Evolutionary conservation across 2,113 vertebrate species (phyloP).

Genomic region (Chionis minor): DNA sequence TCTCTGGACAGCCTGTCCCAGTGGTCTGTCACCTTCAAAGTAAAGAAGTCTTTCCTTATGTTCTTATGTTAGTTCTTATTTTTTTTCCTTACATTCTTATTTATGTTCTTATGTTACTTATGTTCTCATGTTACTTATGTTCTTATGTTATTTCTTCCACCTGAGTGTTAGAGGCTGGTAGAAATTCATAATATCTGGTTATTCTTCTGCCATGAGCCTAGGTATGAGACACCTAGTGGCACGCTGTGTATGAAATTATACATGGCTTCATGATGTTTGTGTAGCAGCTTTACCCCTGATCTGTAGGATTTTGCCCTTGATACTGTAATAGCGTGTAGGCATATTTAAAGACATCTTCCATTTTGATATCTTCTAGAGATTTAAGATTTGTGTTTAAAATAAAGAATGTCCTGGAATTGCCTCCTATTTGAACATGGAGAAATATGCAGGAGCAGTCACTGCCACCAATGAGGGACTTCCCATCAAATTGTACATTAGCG

Average conservation of each 20-base stretch:
- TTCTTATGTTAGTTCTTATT: neutral
- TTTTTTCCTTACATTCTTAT: neutral
- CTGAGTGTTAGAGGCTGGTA: neutral
- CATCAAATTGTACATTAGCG: accelerated
- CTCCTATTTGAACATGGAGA: neutral
- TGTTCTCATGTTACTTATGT: neutral
- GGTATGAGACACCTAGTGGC: neutral
- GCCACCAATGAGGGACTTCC: neutral
- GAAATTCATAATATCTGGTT: neutral
- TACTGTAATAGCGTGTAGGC: neutral
- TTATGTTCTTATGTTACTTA: neutral
- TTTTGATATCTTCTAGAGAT: neutral
- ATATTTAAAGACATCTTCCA: neutral
- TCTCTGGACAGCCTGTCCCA: neutral
- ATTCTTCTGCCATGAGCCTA: neutral
- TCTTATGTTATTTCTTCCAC: neutral
- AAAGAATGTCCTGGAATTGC: neutral
- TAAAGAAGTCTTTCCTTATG: neutral
- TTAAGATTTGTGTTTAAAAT: neutral
- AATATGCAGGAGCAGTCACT: neutral
- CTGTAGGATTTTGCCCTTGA: neutral
- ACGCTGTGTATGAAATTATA: neutral
- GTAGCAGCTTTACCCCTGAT: neutral
- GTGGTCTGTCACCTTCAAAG: neutral
- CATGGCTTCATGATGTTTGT: neutral